Conservation (phyloP, 1,140 invertebrate genomes). For the Neuroterus valhalla region DNA sequence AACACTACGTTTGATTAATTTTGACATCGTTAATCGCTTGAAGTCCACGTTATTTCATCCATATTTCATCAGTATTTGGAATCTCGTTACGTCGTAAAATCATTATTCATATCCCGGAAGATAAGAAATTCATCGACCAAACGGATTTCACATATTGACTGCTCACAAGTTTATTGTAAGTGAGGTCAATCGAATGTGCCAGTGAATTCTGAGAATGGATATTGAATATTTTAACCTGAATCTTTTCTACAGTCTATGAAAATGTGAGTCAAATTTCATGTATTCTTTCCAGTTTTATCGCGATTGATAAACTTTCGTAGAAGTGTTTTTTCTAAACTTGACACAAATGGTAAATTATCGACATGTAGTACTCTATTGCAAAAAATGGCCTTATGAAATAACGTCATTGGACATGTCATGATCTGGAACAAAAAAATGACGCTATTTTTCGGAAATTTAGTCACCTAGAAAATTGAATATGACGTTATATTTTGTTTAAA, state of each 20-base stretch:
- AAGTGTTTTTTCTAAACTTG: not conserved
- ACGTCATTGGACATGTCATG: too few species aligned
- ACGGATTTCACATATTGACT: not conserved
- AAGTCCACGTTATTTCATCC: not conserved
- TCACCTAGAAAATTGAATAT: too few species aligned
- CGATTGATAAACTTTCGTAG: not conserved
- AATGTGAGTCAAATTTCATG: not conserved
- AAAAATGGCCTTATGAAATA: too few species aligned
- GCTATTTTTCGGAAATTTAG: too few species aligned
- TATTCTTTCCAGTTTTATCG: not conserved
- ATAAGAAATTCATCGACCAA: conserved; percentile 27
- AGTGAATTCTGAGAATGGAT: not conserved
- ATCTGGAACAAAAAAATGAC: too few species aligned
- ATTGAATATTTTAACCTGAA: not conserved
- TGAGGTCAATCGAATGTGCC: not conserved
- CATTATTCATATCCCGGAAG: not conserved
- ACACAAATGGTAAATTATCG: too few species aligned
- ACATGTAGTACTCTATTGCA: too few species aligned
- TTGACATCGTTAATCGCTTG: not conserved
- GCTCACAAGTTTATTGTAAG: not conserved
- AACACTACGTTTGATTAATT: not conserved
- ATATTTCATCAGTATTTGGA: not conserved
- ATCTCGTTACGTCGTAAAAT: conserved; percentile 4
- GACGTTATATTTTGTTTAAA: too few species aligned
- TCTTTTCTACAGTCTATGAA: not conserved